Conservation (phyloP, 1,140 invertebrate species). For the Anastrepha ludens region DNA sequence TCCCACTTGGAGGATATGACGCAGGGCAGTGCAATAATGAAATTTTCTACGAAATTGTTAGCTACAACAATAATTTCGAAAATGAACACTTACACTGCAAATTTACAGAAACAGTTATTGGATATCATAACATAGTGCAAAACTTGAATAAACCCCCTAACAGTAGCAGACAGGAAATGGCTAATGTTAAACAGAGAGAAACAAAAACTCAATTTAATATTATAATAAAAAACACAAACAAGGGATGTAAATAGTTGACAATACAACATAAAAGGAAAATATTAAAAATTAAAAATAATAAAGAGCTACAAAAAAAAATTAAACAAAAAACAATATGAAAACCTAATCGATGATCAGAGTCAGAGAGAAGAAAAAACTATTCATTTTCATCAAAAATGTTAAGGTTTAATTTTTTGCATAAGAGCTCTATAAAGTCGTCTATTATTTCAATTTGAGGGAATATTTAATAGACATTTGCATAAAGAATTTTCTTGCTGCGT, state of each 20-base stretch:
- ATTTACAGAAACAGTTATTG: background rate
- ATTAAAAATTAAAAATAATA: slow-evolving; percentile 15
- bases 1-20: background rate
- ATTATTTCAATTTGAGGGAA: no score
- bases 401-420: no score
- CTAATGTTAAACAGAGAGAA: slow-evolving; percentile 17
- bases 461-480: no score
- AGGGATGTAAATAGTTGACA: slow-evolving; percentile 74
- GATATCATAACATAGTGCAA: slow-evolving; percentile 22
- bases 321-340: background rate
- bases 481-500: no score
- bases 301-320: background rate
- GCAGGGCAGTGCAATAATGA: slow-evolving; percentile 10
- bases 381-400: background rate
- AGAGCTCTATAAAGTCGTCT: no score
- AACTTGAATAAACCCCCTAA: background rate
- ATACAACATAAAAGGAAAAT: slow-evolving; percentile 62
- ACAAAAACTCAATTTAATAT: slow-evolving; percentile 52
- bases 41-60: background rate
- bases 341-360: background rate
- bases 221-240: slow-evolving; percentile 65
- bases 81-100: background rate
- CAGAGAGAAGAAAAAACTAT: background rate
- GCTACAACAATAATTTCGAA: background rate
- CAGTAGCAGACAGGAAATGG: background rate